phyloP scores from a whole-genome alignment of 2,888 invertebrate species.

The Lasioglossum marginatum region DNA sequence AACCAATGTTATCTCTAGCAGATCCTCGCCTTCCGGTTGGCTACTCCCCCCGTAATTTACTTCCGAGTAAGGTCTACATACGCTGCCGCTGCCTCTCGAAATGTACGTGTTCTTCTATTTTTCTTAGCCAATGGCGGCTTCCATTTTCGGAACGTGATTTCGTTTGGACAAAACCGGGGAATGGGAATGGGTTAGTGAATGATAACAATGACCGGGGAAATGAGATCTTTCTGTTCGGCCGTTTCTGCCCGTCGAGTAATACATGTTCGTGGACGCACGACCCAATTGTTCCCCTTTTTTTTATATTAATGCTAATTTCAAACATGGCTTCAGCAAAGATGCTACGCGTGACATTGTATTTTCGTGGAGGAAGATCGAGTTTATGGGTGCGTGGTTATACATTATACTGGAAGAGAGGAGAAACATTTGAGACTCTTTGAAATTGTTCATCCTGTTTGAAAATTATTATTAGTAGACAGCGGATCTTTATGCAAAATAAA shows the following conservation, averaged over 20 bases:
- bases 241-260: conserved; percentile 31
- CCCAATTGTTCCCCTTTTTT: conserved; percentile 68
- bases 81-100: background rate
- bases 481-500: too few relatives aligned
- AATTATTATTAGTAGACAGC: background rate
- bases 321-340: conserved; percentile 69
- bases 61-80: background rate
- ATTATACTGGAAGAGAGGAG: background rate
- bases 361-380: conserved; percentile 7
- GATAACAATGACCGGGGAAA: conserved; percentile 52
- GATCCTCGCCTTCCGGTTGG: background rate
- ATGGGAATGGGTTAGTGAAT: background rate
- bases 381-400: conserved; percentile 44
- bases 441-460: background rate
- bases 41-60: background rate
- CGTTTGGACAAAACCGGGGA: conserved; percentile 1
- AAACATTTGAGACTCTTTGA: background rate
- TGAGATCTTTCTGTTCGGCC: conserved; percentile 44
- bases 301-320: conserved; percentile 80
- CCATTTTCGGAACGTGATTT: conserved; percentile 27
- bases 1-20: conserved; percentile 10
- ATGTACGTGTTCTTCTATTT: background rate
- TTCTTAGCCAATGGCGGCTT: background rate
- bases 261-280: conserved; percentile 3
- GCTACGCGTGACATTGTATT: conserved; percentile 28